Percentiles rank a stretch among this genome's conserved stretches.
phyloP scores from a whole-genome alignment of 23 tunicate species.

The Clavelina lepadiformis region DNA sequence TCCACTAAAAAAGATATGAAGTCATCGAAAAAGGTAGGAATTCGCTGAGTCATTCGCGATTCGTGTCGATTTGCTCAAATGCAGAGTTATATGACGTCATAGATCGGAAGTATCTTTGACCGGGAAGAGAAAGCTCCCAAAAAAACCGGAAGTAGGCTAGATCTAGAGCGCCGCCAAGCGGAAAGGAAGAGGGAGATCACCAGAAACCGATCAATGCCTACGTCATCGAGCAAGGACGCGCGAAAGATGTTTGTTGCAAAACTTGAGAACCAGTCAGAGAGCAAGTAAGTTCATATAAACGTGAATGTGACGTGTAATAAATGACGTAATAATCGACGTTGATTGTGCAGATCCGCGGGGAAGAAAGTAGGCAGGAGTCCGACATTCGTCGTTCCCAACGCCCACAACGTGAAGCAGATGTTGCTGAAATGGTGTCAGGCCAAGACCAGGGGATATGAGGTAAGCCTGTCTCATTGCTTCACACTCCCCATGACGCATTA shows the following conservation, averaged over 20 bases:
- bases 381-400: constrained; percentile 81
- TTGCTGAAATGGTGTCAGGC: constrained; percentile 96
- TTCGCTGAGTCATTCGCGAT: neutral
- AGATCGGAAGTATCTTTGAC: constrained; percentile 93
- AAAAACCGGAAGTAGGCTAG: constrained; percentile 24
- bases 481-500: neutral
- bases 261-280: constrained; percentile 47
- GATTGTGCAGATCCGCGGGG: constrained; percentile 19
- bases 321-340: neutral
- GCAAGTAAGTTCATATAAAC: constrained; percentile 3
- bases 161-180: constrained; percentile 53
- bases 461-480: constrained; percentile 10
- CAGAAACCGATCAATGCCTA: constrained; percentile 74
- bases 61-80: neutral
- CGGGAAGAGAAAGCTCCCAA: constrained; percentile 56
- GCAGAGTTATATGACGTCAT: neutral
- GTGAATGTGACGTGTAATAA: neutral
- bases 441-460: constrained; percentile 76
- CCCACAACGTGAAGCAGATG: constrained; percentile 90
- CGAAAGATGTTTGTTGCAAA: constrained; percentile 76
- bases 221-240: constrained; percentile 67
- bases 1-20: constrained; percentile 11
- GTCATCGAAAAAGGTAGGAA: constrained; percentile 42
- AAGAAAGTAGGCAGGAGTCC: constrained; percentile 86
- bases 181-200: constrained; percentile 53